Evolutionary conservation across 2,888 invertebrate genomes (phyloP), one percentile per base, ranked within the genome.

Genomic region (Cryptocephalus moraei): DNA sequence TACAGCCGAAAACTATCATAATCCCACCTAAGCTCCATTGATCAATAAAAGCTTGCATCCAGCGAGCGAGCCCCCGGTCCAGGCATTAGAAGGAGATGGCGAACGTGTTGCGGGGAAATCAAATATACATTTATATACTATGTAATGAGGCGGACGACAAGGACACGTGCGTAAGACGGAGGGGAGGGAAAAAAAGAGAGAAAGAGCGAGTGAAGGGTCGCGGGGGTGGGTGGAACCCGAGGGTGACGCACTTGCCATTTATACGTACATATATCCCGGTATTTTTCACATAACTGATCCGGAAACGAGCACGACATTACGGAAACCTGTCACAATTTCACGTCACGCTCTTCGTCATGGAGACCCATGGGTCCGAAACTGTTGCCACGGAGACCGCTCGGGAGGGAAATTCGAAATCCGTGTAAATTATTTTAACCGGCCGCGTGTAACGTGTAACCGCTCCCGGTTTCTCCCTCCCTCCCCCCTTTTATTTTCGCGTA

Each of bases 1-100:
- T 60, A 56, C 61, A 62, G 59, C 58, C 60, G 56, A 62, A 62
- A 61, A 61, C 62, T 61, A 62, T 61, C 60, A 54, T 62, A 62
- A 62, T 61, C 61, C 60, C 41, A 56, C 56, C 56, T 59, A 58
- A 61, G 53, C 56, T 57, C 53, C 57, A 59, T 60, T 61, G 60
- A 61, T 62, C 61, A 61, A 62, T 62, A 59, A 53, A 49, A 47
- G 49, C 52, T 52, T 36, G 46, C 51, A 55, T 50, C 53, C 52
- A 48, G 33, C 43, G 44, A 44, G 31, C 39, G 36, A n/a, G 43
- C 32, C 39, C 14, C 40, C 44, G 12, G 39, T n/a, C 36, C 36
- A 36, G n/a, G 36, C 36, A 36, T 6, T 13, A 50, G 48, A 52
- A 49, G 46, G 46, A 48, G 49, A 49, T 41, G 43, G 10, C 33